Conservation (phyloP, 1,140 invertebrate genomes). For the Trissolcus basalis region DNA sequence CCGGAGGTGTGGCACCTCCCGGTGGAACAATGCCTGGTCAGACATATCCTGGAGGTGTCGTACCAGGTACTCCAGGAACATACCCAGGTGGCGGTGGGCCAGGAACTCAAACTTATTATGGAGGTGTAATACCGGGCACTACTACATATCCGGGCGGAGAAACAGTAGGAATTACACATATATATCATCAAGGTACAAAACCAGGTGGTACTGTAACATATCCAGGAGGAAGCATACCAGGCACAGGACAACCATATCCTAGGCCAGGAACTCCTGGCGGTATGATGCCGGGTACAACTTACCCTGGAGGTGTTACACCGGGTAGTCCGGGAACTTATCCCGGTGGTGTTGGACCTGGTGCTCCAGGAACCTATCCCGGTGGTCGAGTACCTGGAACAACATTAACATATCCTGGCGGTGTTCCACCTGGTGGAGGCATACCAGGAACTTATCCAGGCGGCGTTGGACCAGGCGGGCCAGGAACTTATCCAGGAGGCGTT, state of each 20-base stretch:
- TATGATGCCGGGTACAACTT: constrained; percentile 17
- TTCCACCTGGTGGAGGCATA: constrained; percentile 8
- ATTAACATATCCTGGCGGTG: constrained; percentile 4
- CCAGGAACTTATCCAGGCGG: constrained; percentile 32
- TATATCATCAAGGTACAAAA: no score
- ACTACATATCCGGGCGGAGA: no score
- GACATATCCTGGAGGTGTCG: no score
- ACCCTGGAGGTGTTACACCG: constrained; percentile 9
- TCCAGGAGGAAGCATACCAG: constrained; percentile 13
- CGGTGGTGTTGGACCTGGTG: constrained; percentile 38
- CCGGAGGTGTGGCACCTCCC: no score
- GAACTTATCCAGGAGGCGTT: constrained; percentile 24
- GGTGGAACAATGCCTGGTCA: no score
- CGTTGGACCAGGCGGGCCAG: constrained; percentile 15
- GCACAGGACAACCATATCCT: background rate
- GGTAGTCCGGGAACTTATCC: constrained; percentile 35
- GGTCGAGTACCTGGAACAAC: background rate
- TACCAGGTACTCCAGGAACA: no score
- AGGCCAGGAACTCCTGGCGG: constrained; percentile 14
- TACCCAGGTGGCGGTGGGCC: no score
- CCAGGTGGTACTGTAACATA: background rate
- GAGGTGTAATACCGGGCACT: no score
- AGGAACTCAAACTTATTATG: no score
- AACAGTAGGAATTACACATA: no score
- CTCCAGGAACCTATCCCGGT: constrained; percentile 28